Percentiles rank a stretch among this genome's conserved stretches.
Evolutionary conservation across 2,888 invertebrate species (phyloP).

Genomic region (Polyploca ridens): DNA sequence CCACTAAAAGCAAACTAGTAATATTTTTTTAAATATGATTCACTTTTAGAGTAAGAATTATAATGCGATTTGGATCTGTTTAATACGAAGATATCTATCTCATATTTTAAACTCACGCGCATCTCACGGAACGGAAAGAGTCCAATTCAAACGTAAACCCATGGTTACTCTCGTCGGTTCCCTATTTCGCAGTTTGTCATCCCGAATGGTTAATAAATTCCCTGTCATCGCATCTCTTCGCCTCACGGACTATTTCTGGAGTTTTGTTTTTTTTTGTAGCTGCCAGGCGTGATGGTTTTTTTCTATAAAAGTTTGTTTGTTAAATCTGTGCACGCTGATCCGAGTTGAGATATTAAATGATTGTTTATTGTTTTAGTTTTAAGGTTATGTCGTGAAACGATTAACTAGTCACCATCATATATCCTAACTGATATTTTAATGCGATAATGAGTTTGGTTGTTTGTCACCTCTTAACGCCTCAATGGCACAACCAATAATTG

Average conservation of each 20-base stretch:
- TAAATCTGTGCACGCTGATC: conserved; percentile 30
- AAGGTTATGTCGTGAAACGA: not conserved
- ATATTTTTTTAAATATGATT: no score
- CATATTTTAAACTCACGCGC: conserved; percentile 4
- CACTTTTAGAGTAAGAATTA: no score
- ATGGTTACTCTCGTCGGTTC: conserved; percentile 42
- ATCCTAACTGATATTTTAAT: not conserved
- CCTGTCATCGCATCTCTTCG: conserved; percentile 71
- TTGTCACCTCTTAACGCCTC: no score
- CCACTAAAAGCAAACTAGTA: no score
- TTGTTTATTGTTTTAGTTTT: conserved; percentile 15
- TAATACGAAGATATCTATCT: no score
- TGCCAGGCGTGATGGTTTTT: conserved; percentile 31
- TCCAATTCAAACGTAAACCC: conserved; percentile 20
- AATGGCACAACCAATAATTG: no score
- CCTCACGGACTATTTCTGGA: conserved; percentile 69
- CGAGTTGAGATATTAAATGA: conserved; percentile 16
- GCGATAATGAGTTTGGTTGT: not conserved
- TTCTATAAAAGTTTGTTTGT: conserved; percentile 20
- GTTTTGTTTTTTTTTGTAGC: conserved; percentile 15
- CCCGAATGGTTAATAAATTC: conserved; percentile 80
- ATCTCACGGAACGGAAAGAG: not conserved
- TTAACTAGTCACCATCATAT: not conserved
- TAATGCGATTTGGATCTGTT: no score
- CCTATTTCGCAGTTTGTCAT: conserved; percentile 75